Evolutionary conservation across 2,888 invertebrate genomes (phyloP), one percentile per base, ranked within the genome.

Genomic region (Junonia oenone): DNA sequence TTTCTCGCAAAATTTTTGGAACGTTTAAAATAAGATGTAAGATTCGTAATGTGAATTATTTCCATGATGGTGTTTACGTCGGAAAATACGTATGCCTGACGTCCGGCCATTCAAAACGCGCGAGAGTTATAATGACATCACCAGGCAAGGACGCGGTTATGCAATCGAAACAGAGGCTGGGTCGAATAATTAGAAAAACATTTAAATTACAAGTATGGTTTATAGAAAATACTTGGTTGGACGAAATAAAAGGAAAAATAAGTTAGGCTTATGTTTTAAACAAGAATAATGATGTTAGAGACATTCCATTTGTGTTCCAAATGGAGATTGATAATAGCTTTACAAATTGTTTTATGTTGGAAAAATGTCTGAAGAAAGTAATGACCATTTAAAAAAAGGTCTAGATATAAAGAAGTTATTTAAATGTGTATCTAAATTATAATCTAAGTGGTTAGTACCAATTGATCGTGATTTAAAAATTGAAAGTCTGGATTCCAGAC

Each of bases 141-240:
- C 61, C 72, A 56, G 58, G 61, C 81, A 76, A 82, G 81, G 79
- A 75, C 77, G 73, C 47, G 45, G 68, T 76, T 76, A 72, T 72
- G 70, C 66, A 75, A 78, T 65, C 56, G 59, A 55, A 59, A 66
- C 67, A 66, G 63, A 56, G 61, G 55, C 51, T 47, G 14, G 31
- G 31, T 33, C 31, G 51, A 53, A 48, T 48, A 51, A 58, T 58
- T 55, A 45, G 14, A 38, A 49, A 38, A 46, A 38, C 11, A 48
- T 49, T 53, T 43, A 26, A 38, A 51, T 33, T 54, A 29, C 29
- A 54, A 11, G 5, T 22, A 38, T 33, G 31, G 26, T 14, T 11
- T 9, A 43, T 13, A 43, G 13, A 22, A 33, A 22, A 48, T 2
- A 26, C 22, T 13, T 13, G 13, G 22, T 26, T n/a, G 19, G 0